Evolutionary conservation across 2,797 vertebrate species (phyloP), one percentile per base, ranked within the genome.

Genomic region (Sebastes taczanowskii): DNA sequence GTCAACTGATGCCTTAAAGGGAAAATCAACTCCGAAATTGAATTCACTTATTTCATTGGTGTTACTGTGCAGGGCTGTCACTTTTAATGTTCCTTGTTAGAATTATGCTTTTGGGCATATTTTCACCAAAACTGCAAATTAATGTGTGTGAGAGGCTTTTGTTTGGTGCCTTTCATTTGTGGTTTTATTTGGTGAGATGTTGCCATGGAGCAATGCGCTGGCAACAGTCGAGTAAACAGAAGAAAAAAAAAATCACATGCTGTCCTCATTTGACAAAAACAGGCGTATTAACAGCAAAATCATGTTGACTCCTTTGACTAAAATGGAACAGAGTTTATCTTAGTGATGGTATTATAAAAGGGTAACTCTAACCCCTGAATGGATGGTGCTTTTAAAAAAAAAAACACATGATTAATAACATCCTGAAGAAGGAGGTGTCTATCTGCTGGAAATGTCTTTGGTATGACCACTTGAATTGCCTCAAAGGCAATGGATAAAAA

Each of bases 111-210:
- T 22, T 78, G 6, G 23, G n/a, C 5, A 73, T 56, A 52, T 73
- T 80, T 65, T 84, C 56, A 74, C 32, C 46, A 71, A 79, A 87
- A 74, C 7, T 77, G 70, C 67, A 60, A 74, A 53, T 34, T 76
- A 30, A 34, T 71, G 29, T 74, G 66, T 80, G 64, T 59, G 14
- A 64, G 64, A 59, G 5, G 11, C 25, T 88, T 34, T 66, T 88
- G 59, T 77, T 92, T 75, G 53, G 55, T 62, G 20, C 7, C 68
- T 86, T 81, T 89, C 9, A 77, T 74, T 82, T 86, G 73, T 78
- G 29, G 59, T 77, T 89, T 83, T 89, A 77, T 86, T 81, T 89
- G 56, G 59, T 74, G 30, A 74, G 55, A 81, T 55, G 88, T 89
- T 92, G 30, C 86, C 75, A 91, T 82, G 83, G 72, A 78, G 67